These are phyloP conservation scores for Melipona quadrifasciata DNA, from an alignment of 1,140 invertebrate genomes.

Conservation along the genomic window DNA sequence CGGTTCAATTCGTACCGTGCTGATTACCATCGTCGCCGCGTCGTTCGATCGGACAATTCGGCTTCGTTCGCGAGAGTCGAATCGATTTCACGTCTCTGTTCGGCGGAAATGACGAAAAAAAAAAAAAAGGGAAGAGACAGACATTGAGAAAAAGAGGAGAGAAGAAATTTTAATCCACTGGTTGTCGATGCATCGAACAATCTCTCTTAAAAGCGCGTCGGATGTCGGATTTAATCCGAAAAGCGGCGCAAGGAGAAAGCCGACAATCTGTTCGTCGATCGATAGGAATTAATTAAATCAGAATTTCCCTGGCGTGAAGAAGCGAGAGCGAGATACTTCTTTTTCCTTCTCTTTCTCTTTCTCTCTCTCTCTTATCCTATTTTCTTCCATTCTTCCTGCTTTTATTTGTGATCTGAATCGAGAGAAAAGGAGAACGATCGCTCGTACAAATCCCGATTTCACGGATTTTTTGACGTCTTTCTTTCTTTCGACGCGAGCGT, in stretches of 20 bases:
- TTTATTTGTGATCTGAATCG: not conserved
- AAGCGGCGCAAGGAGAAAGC: not conserved
- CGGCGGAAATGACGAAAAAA: not conserved
- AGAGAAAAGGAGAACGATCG: not conserved
- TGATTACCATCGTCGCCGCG: not conserved
- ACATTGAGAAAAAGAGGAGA: not conserved
- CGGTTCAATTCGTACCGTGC: not conserved
- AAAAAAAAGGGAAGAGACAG: too few relatives aligned
- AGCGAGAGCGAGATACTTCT: not conserved
- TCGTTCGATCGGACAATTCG: conserved; percentile 21
- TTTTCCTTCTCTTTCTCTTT: not conserved
- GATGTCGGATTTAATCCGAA: conserved; percentile 21
- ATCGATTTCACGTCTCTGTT: conserved; percentile 7
- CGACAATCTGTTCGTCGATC: conserved; percentile 19
- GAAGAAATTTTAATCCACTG: conserved; percentile 14
- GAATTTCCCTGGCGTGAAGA: conserved; percentile 15
- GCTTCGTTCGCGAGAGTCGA: conserved; percentile 7
- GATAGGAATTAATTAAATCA: conserved; percentile 48
- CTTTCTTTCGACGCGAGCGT: not conserved
- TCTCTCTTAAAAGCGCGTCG: conserved; percentile 31
- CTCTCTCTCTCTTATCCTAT: too few relatives aligned
- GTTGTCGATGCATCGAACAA: conserved; percentile 26
- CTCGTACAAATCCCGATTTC: not conserved
- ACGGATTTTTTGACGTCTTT: not conserved
- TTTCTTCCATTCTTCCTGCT: too few relatives aligned